Evolutionary conservation across 2,888 invertebrate genomes (phyloP).

Genomic region (Torymus auratus): DNA sequence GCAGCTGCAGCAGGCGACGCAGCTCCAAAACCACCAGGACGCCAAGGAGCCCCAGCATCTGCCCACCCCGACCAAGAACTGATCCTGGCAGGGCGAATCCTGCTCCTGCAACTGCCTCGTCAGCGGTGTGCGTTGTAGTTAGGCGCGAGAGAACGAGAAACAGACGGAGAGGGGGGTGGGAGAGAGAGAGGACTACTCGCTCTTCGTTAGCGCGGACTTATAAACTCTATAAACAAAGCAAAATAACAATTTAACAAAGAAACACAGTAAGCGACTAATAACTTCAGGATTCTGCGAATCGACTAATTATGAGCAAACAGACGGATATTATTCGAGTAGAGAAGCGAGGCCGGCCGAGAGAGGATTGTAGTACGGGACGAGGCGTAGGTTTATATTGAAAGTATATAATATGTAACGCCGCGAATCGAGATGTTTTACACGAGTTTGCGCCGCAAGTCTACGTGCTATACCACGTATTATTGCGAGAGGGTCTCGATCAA

Average conservation of each 20-base stretch:
- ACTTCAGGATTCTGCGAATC: constrained; percentile 18
- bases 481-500: constrained; percentile 6
- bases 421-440: constrained; percentile 18
- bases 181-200: constrained; percentile 13
- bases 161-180: background rate
- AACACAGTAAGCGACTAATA: constrained; percentile 16
- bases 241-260: constrained; percentile 5
- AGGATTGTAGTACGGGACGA: background rate
- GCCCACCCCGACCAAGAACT: constrained; percentile 68
- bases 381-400: constrained; percentile 36
- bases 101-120: constrained; percentile 41
- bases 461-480: constrained; percentile 8
- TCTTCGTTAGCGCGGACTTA: constrained; percentile 26
- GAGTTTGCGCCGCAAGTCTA: background rate
- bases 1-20: constrained; percentile 40
- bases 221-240: constrained; percentile 26
- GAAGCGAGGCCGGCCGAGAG: constrained; percentile 8
- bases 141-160: constrained; percentile 7
- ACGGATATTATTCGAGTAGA: constrained; percentile 26
- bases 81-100: constrained; percentile 66
- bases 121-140: constrained; percentile 44
- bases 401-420: constrained; percentile 31
- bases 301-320: constrained; percentile 28
- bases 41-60: constrained; percentile 25
- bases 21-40: constrained; percentile 38